Evolutionary conservation across 2,888 invertebrate genomes (phyloP).

Genomic region (Zele albiditarsus): DNA sequence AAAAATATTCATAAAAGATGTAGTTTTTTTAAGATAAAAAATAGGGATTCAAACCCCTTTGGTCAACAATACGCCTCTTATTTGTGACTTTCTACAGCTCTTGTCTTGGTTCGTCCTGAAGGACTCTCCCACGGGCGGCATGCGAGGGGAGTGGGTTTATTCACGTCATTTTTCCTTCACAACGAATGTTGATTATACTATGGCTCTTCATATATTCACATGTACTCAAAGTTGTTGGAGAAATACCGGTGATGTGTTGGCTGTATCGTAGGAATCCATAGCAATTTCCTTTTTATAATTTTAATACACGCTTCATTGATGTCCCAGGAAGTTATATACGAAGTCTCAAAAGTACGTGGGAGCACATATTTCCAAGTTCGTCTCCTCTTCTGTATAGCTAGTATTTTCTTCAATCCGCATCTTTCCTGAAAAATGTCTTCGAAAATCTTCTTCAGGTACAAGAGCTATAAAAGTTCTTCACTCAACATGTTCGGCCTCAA

Average conservation of each 20-base stretch:
- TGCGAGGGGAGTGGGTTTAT: constrained; percentile 22
- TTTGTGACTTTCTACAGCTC: constrained; percentile 46
- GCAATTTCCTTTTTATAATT: constrained; percentile 50
- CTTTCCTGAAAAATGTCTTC: constrained; percentile 3
- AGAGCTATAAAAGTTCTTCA: not conserved
- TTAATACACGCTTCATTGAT: constrained; percentile 44
- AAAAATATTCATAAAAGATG: too few relatives aligned
- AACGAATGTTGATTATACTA: constrained; percentile 54
- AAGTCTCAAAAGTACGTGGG: constrained; percentile 60
- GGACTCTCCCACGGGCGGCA: constrained; percentile 63
- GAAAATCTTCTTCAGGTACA: not conserved
- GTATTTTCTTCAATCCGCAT: constrained; percentile 20
- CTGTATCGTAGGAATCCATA: constrained; percentile 47
- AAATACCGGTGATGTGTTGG: constrained; percentile 12
- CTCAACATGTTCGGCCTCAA: too few relatives aligned
- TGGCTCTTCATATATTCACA: constrained; percentile 46
- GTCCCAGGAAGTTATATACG: constrained; percentile 49
- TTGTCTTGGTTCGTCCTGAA: constrained; percentile 51
- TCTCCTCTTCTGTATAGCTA: constrained; percentile 6
- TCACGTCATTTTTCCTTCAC: constrained; percentile 42
- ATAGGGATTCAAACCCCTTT: not conserved
- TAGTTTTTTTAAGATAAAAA: too few relatives aligned
- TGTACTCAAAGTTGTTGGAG: constrained; percentile 30
- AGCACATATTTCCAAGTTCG: constrained; percentile 43
- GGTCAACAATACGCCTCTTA: not conserved